Evolutionary conservation across 2,113 vertebrate genomes (phyloP), one percentile per base, ranked within the genome.

Genomic region (Pluvianellus socialis): DNA sequence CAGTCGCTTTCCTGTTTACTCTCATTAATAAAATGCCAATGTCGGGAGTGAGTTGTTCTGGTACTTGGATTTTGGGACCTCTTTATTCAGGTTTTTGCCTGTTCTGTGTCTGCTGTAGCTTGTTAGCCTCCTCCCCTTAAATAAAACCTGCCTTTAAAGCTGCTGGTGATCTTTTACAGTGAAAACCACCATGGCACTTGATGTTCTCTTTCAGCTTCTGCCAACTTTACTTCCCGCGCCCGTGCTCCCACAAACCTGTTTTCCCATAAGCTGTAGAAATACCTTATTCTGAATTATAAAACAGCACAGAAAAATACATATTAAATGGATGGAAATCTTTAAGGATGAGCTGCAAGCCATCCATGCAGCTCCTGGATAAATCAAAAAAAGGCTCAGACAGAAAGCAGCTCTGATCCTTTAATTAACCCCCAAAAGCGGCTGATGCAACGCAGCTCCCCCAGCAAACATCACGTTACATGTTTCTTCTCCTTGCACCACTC

Each of bases 231-330:
- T 61, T 53, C 81, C 49, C 16, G 0, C 1, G 1, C 13, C 38
- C 1, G 1, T 28, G 30, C 19, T 53, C 52, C 40, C 6, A 0
- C 0, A 0, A 42, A 49, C 16, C 12, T 49, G 30, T 66, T 86
- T 58, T 42, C 50, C 44, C 63, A 42, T 8, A 3, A 59, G 21
- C 52, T 33, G 10, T 14, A 40, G 50, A 72, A 82, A 35, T 2
- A 59, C 9, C 40, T 74, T 32, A 33, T 50, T 68, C 58, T 86
- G 63, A 38, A 14, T 45, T 44, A 22, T 14, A 50, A 52, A 76
- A 27, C 9, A 14, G 8, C 11, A 21, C 9, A 35, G 50, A n/a
- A 70, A 52, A 65, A 66, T 7, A 35, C 8, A 12, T 23, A 45
- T 47, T 70, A 35, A 47, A 71, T 35, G 44, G 35, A 33, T 14